Evolutionary conservation across 2,797 vertebrate genomes (phyloP).

Genomic region (Rallus crepitans): DNA sequence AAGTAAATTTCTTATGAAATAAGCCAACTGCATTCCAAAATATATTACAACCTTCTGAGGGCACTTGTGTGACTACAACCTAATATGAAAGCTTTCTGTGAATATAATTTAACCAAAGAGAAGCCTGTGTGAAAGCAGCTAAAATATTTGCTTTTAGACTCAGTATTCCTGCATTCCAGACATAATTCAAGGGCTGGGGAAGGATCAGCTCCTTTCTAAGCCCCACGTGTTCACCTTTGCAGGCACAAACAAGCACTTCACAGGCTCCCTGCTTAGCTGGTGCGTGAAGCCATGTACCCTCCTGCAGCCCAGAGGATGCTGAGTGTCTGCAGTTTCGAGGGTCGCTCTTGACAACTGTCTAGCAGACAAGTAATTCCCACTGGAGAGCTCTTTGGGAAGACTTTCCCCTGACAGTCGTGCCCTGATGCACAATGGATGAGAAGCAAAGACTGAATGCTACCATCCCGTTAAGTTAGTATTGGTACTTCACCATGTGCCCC

Average conservation of each 20-base stretch:
- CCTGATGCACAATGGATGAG: neutral
- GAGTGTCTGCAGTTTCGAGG: neutral
- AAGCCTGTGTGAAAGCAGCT: neutral
- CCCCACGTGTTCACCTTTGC: neutral
- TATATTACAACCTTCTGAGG: neutral
- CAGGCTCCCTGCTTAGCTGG: accelerated
- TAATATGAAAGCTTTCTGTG: neutral
- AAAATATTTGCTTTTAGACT: neutral
- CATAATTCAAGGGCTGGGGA: neutral
- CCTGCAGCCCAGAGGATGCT: neutral
- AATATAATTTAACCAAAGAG: neutral
- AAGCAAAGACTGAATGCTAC: neutral
- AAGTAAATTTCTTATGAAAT: neutral
- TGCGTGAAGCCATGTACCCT: neutral
- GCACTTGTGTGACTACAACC: neutral
- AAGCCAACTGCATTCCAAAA: neutral
- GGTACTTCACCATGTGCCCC: neutral
- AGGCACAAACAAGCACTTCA: neutral
- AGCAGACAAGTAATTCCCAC: neutral
- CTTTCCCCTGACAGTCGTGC: neutral
- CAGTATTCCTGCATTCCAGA: neutral
- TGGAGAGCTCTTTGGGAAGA: neutral
- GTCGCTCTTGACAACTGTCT: neutral
- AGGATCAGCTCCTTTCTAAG: neutral
- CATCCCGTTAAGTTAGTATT: accelerated